Conservation (phyloP, 64 coral and sea anemone species). For the Acropora tenuis region DNA sequence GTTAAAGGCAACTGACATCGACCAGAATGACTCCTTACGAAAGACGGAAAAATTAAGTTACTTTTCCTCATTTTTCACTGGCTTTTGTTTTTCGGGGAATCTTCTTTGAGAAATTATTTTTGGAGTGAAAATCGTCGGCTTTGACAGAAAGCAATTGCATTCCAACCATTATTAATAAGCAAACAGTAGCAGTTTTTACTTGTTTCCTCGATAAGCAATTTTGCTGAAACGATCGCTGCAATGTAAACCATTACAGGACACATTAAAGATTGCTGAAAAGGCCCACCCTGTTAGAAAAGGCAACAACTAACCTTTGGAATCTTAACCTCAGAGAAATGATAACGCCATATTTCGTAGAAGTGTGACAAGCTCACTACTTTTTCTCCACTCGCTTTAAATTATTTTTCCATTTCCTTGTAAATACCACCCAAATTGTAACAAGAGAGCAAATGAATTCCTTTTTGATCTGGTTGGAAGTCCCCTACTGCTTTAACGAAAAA, state of each 20-base stretch:
- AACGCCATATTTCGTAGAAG: slow-evolving; percentile 41
- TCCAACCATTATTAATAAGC: neutral
- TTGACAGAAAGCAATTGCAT: neutral
- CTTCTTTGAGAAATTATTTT: neutral
- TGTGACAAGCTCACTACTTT: slow-evolving; percentile 31
- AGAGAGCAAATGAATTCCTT: slow-evolving; percentile 35
- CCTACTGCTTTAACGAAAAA: slow-evolving; percentile 34
- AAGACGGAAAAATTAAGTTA: neutral
- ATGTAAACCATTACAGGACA: neutral
- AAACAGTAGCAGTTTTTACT: neutral
- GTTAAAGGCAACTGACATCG: neutral
- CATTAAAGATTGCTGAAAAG: neutral
- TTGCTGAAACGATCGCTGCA: neutral
- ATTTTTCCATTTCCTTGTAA: slow-evolving; percentile 24
- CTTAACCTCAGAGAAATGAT: slow-evolving; percentile 30
- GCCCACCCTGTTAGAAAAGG: neutral
- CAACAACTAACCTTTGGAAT: slow-evolving; percentile 36
- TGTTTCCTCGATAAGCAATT: neutral
- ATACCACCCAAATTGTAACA: slow-evolving; percentile 8
- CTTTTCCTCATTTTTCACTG: neutral
- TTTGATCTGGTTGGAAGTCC: slow-evolving; percentile 29
- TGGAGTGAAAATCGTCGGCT: neutral
- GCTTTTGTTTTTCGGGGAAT: too few species aligned
- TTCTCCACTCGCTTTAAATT: slow-evolving; percentile 2
- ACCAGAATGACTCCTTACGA: neutral